Evolutionary conservation across 2,888 invertebrate species (phyloP), one percentile per base, ranked within the genome.

Genomic region (Iselma pallidipennis): DNA sequence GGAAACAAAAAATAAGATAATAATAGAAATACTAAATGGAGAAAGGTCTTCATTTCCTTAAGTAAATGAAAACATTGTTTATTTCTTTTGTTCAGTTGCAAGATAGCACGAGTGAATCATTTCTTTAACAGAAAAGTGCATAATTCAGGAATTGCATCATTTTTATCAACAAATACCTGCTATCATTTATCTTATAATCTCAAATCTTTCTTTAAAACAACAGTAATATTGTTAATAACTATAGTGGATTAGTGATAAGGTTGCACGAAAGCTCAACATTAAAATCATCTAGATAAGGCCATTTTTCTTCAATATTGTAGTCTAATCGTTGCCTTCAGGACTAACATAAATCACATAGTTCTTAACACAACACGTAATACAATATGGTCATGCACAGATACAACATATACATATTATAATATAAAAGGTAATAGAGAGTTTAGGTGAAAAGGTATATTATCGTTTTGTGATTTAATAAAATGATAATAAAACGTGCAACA

Each of bases 381-480:
- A 58, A 62, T 55, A 58, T 55, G 58, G 58, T 62, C 62, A 62
- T 62, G 62, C 62, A 58, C 54, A 48, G n/a, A 9, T 16, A 37
- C 7, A n/a, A n/a, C 59, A 42, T 56, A 56, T 48, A 28, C 45
- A 53, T 54, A 50, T 50, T 50, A 42, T 50, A 49, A 50, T 25
- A 57, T 56, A 57, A 58, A 62, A 62, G 62, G 62, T 59, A 62
- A 50, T 23, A 23, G 37, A 37, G 16, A 37, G 37, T 37, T 37
- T 37, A 16, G 1, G 6, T 7, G 7, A 16, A n/a, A n/a, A 37
- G 16, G 16, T 16, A 9, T 16, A 37, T 37, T 37, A 37, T 37
- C 10, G 16, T 16, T 37, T 14, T 37, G 28, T 9, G 61, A 61
- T 61, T 62, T 54, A 59, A 49, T 59, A 49, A 55, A 62, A 54